Evolutionary conservation across 2,888 invertebrate species (phyloP), one percentile per base, ranked within the genome.

Genomic region (Lepidochitona cinerea): DNA sequence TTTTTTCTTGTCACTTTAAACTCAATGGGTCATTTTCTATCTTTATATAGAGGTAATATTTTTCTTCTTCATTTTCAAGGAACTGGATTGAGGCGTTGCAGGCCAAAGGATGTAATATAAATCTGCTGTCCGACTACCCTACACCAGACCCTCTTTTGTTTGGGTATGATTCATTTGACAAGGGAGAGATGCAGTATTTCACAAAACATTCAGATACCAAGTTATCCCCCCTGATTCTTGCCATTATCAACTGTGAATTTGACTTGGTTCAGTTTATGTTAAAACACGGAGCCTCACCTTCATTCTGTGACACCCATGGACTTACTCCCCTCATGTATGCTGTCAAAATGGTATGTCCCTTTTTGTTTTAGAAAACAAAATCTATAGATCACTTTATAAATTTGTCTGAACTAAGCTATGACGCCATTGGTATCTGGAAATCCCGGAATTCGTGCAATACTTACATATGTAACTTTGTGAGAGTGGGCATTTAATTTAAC

Each of bases 261-360:
- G 83, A 86, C 36, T 78, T 90, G 37, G 87, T 84, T 1, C 85
- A 86, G 76, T 86, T 85, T 72, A 81, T 92, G 59, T 82, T 92
- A 36, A 78, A 85, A 73, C 79, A 85, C 69, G 88, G 89, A 35
- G 91, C 91, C 14, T 86, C 87, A 33, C 83, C 89, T 2, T 91
- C 91, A 79, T 84, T 88, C 76, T 77, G 88, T 12, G 91, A 91
- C 81, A 86, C 84, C 68, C 75, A 84, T 29, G 88, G 88, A 9
- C 75, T 86, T n/a, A 90, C 90, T 18, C 90, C 91, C 14, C 78
- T 92, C 41, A 91, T 91, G 90, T 89, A 91, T 83, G 91, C 91
- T 64, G 90, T 90, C 14, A 84, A 84, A 80, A 80, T 87, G 86
- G 91, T 91, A 82, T 77, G 84, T 71, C 26, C 32, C n/a, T n/a